A percentile compares a stretch with the other conserved stretches of the same genome.
phyloP scores from a whole-genome alignment of 2,113 vertebrate species.

The Columba livia region DNA sequence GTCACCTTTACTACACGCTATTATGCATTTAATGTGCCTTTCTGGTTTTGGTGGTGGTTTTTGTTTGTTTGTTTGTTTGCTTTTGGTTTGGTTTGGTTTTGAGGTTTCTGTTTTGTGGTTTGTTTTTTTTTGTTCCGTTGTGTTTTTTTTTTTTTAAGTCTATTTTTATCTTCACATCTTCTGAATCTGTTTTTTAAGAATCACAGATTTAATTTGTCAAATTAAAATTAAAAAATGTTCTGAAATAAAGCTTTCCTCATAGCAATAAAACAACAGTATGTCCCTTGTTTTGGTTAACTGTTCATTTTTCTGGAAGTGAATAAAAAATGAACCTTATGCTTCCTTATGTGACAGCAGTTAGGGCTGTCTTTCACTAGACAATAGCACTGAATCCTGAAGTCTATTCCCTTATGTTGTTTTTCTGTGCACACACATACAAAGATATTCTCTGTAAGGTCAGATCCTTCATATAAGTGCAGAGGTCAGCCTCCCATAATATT shows the following conservation, averaged over 20 bases:
- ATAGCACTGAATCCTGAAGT: not conserved
- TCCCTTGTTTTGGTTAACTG: not conserved
- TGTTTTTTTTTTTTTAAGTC: accelerated
- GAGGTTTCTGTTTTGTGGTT: too few species aligned
- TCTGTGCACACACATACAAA: not conserved
- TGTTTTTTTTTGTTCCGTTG: too few species aligned
- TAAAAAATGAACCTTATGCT: not conserved
- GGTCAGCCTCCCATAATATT: not conserved
- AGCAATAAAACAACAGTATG: not conserved
- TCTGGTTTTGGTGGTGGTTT: not conserved
- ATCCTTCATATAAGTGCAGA: not conserved
- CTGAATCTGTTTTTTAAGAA: not conserved
- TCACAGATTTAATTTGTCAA: not conserved
- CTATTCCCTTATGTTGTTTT: not conserved
- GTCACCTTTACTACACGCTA: not conserved
- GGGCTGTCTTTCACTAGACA: not conserved
- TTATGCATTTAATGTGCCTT: not conserved
- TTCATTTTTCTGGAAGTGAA: not conserved
- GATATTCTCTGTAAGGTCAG: not conserved
- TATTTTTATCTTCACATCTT: not conserved
- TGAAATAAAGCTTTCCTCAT: accelerated
- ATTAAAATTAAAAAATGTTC: not conserved
- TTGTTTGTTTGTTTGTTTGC: too few species aligned
- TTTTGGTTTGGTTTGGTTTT: too few species aligned
- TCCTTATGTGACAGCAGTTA: not conserved